Evolutionary conservation across 2,797 vertebrate genomes (phyloP), one percentile per base, ranked within the genome.

Genomic region (Echiichthys vipera): DNA sequence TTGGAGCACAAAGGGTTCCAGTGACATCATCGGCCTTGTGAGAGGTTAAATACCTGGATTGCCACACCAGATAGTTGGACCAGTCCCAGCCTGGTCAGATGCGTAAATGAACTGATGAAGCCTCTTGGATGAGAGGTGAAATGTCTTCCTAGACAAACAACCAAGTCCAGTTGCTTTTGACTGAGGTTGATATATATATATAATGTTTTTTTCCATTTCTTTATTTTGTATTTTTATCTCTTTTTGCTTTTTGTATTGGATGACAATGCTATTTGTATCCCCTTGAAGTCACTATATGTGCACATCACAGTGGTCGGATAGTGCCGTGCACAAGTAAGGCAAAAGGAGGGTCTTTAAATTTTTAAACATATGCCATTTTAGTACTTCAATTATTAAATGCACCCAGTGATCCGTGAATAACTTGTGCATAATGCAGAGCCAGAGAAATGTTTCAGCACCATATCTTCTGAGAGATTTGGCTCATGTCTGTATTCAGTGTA

Each of bases 321-420:
- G 76, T 55, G 42, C 69, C 47, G 61, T 43, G 78, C 77, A 73
- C 69, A 64, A 77, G 63, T 83, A 81, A 61, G 12, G 82, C 76
- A 70, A 81, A 71, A 74, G 59, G 32, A 40, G 22, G 49, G 1
- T 65, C 66, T 85, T 92, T 91, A 74, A 91, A 92, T 91, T 91
- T 92, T 93, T 92, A 84, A 92, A 88, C 80, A 86, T 83, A 88
- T 89, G 87, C 89, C 91, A 92, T 93, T 94, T 93, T 91, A 86
- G 74, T 77, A 69, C 78, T 87, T 95, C 65, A 92, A 94, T 93
- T 91, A 94, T 94, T 94, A 85, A 95, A 83, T 6, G 29, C 65
- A 71, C 74, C 74, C 87, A 83, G 79, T 79, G 85, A 91, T 87
- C 84, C 78, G 50, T 86, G 89, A 91, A 85, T 84, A 89, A 83